Evolutionary conservation across 2,797 vertebrate genomes (phyloP).

Genomic region (Nannoperca obscura): DNA sequence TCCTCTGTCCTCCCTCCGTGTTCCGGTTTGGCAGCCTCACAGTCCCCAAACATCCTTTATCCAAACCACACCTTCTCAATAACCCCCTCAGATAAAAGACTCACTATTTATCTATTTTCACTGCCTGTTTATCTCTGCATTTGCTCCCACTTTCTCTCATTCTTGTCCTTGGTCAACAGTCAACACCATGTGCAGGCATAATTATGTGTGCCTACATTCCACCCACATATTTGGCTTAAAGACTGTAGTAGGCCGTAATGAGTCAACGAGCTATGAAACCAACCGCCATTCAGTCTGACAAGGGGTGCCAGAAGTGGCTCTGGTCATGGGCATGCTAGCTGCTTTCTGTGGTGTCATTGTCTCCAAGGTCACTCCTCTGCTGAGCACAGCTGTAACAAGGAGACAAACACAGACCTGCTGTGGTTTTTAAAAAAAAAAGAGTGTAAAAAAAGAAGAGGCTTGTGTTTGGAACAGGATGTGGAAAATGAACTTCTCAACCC

Average conservation of each 20-base stretch:
- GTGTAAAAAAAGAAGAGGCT: constrained; percentile 46
- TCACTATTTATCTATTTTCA: constrained; percentile 42
- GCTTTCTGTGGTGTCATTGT: constrained; percentile 77
- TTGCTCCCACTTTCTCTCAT: constrained; percentile 18
- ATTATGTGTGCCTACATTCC: constrained; percentile 69
- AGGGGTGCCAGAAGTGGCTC: constrained; percentile 53
- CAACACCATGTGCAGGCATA: constrained; percentile 39
- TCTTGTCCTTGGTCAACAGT: constrained; percentile 33
- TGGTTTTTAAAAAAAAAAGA: constrained; percentile 49
- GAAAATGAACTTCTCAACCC: constrained; percentile 74
- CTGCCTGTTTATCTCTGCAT: constrained; percentile 35
- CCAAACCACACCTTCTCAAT: constrained; percentile 69
- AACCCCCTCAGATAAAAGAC: constrained; percentile 47
- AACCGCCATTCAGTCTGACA: constrained; percentile 51
- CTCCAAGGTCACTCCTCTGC: constrained; percentile 68
- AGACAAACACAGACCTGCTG: constrained; percentile 68
- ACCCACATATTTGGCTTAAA: constrained; percentile 59
- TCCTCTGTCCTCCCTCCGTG: constrained; percentile 80
- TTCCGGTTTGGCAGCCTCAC: constrained; percentile 80
- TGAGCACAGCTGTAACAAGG: constrained; percentile 73
- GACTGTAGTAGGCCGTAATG: constrained; percentile 46
- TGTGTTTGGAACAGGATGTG: constrained; percentile 78
- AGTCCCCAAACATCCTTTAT: constrained; percentile 80
- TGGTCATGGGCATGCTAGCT: constrained; percentile 59
- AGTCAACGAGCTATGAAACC: constrained; percentile 65